Evolutionary conservation across 2,888 invertebrate genomes (phyloP).

Genomic region (Melieria crassipennis): DNA sequence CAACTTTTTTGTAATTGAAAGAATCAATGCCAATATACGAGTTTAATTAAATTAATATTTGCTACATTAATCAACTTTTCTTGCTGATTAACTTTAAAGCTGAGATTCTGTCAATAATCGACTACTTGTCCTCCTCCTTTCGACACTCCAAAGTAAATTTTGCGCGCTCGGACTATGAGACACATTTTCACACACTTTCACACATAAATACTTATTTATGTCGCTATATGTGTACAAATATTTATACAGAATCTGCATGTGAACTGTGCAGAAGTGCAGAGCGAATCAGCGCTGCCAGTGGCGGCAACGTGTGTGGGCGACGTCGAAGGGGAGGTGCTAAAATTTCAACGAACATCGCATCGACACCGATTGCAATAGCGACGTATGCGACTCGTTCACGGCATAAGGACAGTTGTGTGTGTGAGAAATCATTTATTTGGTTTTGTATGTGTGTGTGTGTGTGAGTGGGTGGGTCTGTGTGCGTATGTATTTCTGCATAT

Average conservation of each 20-base stretch:
- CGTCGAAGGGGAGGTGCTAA: constrained; percentile 1
- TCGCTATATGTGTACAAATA: background rate
- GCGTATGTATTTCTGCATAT: no score
- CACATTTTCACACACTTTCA: background rate
- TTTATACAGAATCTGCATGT: background rate
- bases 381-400: background rate
- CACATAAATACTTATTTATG: background rate
- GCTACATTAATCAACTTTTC: no score
- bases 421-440: background rate
- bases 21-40: no score
- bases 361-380: constrained; percentile 7
- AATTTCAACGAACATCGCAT: background rate
- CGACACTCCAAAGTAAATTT: background rate
- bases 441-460: no score
- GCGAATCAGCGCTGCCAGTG: constrained; percentile 23
- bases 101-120: constrained; percentile 6
- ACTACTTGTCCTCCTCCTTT: background rate
- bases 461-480: no score
- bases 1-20: no score
- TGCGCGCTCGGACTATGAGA: background rate
- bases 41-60: no score
- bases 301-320: constrained; percentile 18
- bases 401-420: background rate
- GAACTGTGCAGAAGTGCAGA: constrained; percentile 25
- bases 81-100: no score